Conservation (phyloP, 1,140 invertebrate species). For the Sipha flava region DNA sequence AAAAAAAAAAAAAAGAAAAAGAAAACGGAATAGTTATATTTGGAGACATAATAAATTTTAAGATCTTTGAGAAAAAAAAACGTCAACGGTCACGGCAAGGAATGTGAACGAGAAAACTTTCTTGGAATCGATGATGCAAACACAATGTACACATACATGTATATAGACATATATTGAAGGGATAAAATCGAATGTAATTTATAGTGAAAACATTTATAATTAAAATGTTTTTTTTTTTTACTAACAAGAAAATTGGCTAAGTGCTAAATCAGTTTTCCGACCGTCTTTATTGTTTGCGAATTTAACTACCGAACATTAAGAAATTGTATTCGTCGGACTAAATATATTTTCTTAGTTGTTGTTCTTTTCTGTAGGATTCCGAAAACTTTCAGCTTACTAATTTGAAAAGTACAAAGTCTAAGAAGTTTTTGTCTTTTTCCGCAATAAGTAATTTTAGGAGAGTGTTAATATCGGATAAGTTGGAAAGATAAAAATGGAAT, state of each 20-base stretch:
- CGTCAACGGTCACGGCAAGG: background rate
- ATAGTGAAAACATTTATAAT: background rate
- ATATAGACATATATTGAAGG: background rate
- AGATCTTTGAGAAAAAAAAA: too few species aligned
- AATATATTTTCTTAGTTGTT: background rate
- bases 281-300: background rate
- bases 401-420: background rate
- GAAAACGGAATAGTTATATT: too few species aligned
- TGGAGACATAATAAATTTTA: background rate
- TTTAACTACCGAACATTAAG: slow-evolving; percentile 2
- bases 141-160: background rate
- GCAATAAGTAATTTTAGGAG: background rate
- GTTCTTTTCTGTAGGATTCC: background rate
- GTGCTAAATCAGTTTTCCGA: background rate
- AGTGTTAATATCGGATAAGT: background rate
- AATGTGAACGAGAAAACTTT: background rate
- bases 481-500: background rate
- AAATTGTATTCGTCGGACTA: background rate
- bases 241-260: background rate
- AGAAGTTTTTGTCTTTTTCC: background rate
- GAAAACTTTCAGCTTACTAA: background rate
- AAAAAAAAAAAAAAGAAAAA: too few species aligned
- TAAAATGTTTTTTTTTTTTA: background rate
- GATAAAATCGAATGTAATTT: background rate
- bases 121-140: background rate